A percentile compares a stretch with the other conserved stretches of the same genome.
Evolutionary conservation across 2,113 vertebrate species (phyloP).

Genomic region (Rynchops niger): DNA sequence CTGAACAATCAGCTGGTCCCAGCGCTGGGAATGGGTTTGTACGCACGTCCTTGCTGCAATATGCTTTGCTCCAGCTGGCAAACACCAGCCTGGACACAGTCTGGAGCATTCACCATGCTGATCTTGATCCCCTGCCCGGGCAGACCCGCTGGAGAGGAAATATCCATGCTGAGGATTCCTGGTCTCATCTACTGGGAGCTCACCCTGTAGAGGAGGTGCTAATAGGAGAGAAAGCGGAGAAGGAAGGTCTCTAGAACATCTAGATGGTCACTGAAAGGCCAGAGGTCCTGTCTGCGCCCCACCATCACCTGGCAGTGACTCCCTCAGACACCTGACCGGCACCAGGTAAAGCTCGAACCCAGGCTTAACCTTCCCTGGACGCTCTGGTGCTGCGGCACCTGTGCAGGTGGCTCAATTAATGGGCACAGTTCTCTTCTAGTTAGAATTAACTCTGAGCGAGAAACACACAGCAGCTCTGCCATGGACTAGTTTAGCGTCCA

Average conservation of each 20-base stretch:
- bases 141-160: neutral
- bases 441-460: neutral
- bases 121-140: neutral
- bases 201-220: neutral
- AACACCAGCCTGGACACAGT: neutral
- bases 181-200: neutral
- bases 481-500: neutral
- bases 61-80: constrained; percentile 20
- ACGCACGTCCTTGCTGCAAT: neutral
- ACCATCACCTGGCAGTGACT: neutral
- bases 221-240: neutral
- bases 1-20: neutral
- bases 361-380: no score
- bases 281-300: neutral
- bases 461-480: neutral
- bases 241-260: neutral
- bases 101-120: neutral
- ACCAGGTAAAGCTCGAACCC: neutral
- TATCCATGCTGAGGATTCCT: neutral
- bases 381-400: neutral
- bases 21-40: neutral
- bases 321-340: neutral
- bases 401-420: neutral
- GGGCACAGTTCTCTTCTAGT: neutral
- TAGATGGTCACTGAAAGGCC: neutral